Evolutionary conservation across 2,797 vertebrate species (phyloP), one percentile per base, ranked within the genome.

Genomic region (Pangasius sanitwongsei): DNA sequence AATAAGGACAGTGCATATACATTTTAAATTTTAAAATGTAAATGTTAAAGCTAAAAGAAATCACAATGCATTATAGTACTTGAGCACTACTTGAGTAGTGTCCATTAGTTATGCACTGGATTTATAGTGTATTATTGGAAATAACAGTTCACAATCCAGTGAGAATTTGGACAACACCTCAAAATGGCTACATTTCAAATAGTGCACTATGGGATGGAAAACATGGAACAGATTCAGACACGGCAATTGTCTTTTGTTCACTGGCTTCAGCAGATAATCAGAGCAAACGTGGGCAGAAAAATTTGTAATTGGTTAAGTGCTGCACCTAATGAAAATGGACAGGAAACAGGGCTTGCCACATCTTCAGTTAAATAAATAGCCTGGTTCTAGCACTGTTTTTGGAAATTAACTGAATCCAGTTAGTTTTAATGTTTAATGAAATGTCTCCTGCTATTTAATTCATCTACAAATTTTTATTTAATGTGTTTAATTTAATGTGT

Each of bases 241-340:
- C n/a, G 2, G 5, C 20, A 72, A 25, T 74, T 74, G 53, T 86
- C 34, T 86, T 57, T 57, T 86, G 69, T 59, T 59, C 8, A 28
- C 84, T 55, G 69, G 85, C 85, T 86, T 53, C 85, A 78, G 63
- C 13, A 70, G 41, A 48, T 81, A 44, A 78, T 81, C 55, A 63
- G 48, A 59, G 44, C 70, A 20, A 70, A 81, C 53, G 57, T 6
- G 59, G 75, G 88, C 86, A 88, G 88, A 41, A 86, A 44, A 37
- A 20, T 59, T 86, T 86, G 85, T 87, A 83, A 90, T 89, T 92
- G 91, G 88, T 92, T 84, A 93, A 92, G 86, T 86, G 91, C 92
- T 89, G 94, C 92, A 80, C 74, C 57, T 86, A 75, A 75, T 86
- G 85, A 86, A 75, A 86, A 86, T 86, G 67, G 85, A 86, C 85